These are phyloP conservation scores for Sarcophaga subvicina DNA, from an alignment of 2,888 invertebrate species.

Conservation along the genomic window DNA sequence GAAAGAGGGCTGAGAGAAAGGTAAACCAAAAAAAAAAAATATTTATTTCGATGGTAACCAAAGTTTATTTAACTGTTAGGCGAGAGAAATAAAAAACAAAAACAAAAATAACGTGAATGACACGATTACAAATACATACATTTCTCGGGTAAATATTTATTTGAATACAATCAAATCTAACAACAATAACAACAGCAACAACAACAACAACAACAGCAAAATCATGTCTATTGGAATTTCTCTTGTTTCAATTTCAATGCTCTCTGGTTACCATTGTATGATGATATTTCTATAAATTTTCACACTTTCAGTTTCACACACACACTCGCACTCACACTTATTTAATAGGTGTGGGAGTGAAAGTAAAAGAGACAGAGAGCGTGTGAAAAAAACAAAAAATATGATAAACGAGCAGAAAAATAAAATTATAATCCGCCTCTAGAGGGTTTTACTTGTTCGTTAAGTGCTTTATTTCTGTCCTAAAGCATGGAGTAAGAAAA, in stretches of 20 bases:
- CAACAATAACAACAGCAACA: not conserved
- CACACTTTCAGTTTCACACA: not conserved
- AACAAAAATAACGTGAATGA: not conserved
- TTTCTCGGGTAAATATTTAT: slow-evolving; percentile 5
- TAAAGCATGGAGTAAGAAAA: slow-evolving; percentile 57
- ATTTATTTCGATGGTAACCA: slow-evolving; percentile 16
- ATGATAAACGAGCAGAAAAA: slow-evolving; percentile 9
- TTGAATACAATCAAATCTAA: not conserved
- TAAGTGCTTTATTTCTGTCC: slow-evolving; percentile 52
- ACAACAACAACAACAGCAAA: not conserved
- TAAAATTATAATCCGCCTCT: slow-evolving; percentile 40
- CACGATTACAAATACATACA: not conserved
- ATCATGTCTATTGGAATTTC: not conserved
- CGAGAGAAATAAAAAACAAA: not conserved
- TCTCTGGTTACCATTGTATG: not conserved
- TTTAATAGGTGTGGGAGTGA: not conserved
- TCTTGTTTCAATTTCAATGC: not conserved
- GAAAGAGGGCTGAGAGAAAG: not conserved
- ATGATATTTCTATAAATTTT: slow-evolving; percentile 11
- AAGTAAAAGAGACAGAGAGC: not conserved
- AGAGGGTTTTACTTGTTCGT: slow-evolving; percentile 44
- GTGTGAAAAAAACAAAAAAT: not conserved
- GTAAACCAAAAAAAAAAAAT: not conserved
- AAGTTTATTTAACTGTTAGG: not conserved
- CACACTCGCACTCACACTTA: not conserved